These are phyloP conservation scores for Platycnemis pennipes DNA, from an alignment of 2,888 invertebrate genomes.

Conservation along the genomic window DNA sequence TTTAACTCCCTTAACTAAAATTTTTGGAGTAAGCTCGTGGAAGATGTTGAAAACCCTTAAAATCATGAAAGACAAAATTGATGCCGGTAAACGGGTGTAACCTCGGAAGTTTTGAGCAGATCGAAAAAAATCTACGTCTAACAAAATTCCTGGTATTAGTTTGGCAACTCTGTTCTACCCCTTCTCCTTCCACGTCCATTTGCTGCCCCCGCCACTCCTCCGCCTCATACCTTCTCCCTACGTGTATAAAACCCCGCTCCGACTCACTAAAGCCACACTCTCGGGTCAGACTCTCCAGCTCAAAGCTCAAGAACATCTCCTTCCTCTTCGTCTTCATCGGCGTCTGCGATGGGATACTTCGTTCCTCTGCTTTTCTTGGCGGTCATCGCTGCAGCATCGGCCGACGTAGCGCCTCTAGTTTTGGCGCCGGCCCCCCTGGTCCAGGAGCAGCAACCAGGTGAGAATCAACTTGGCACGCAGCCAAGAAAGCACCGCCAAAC, in stretches of 20 bases:
- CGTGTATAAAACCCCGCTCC: neutral
- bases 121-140: neutral
- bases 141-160: neutral
- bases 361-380: neutral
- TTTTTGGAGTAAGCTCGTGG: too few relatives aligned
- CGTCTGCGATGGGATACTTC: constrained; percentile 10
- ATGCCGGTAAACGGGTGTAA: neutral
- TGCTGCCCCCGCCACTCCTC: neutral
- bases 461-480: neutral
- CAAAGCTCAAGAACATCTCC: neutral
- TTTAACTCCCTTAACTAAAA: too few relatives aligned
- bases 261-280: neutral
- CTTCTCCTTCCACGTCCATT: neutral
- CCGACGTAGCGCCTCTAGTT: neutral
- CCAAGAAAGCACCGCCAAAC: neutral
- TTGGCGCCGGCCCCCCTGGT: neutral
- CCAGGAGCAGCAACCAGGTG: neutral
- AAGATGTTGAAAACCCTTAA: too few relatives aligned
- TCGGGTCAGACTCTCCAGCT: neutral
- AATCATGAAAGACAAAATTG: too few relatives aligned
- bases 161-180: constrained; percentile 28
- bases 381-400: neutral
- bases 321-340: neutral
- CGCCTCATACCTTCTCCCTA: neutral
- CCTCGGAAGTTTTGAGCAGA: neutral